Conservation (phyloP, 2,797 vertebrate species). For the Tragopan temminckii region DNA sequence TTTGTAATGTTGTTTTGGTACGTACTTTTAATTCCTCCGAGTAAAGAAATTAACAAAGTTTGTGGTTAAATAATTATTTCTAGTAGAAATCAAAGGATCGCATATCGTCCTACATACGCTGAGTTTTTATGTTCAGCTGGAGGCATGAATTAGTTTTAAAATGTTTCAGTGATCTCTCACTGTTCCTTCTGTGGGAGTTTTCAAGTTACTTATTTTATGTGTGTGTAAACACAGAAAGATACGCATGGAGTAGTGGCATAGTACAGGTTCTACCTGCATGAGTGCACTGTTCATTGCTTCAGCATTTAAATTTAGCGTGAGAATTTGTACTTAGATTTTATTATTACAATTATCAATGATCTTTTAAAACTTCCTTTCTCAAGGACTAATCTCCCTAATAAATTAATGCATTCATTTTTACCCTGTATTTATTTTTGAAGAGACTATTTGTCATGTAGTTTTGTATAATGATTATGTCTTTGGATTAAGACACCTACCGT, state of each 20-base stretch:
- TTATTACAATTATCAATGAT: background rate
- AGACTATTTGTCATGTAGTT: background rate
- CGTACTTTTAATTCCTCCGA: background rate
- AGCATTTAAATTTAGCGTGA: background rate
- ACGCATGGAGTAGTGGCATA: accelerated
- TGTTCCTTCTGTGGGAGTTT: background rate
- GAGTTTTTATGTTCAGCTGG: background rate
- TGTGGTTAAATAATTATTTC: background rate
- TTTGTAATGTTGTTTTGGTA: background rate
- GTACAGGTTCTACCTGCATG: background rate
- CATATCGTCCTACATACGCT: background rate
- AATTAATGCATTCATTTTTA: background rate
- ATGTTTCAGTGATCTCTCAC: background rate
- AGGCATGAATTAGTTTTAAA: background rate
- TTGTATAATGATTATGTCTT: background rate
- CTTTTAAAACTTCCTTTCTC: background rate
- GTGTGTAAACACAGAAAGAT: background rate
- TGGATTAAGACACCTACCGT: background rate
- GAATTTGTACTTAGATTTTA: background rate
- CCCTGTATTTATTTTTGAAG: background rate
- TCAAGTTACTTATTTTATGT: background rate
- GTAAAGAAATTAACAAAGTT: background rate
- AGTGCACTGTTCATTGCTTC: accelerated
- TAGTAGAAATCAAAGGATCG: background rate
- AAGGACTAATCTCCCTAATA: background rate